A percentile compares a stretch with the other conserved stretches of the same genome.
Evolutionary conservation across 2,113 vertebrate species (phyloP).

Genomic region (Tachycineta bicolor): DNA sequence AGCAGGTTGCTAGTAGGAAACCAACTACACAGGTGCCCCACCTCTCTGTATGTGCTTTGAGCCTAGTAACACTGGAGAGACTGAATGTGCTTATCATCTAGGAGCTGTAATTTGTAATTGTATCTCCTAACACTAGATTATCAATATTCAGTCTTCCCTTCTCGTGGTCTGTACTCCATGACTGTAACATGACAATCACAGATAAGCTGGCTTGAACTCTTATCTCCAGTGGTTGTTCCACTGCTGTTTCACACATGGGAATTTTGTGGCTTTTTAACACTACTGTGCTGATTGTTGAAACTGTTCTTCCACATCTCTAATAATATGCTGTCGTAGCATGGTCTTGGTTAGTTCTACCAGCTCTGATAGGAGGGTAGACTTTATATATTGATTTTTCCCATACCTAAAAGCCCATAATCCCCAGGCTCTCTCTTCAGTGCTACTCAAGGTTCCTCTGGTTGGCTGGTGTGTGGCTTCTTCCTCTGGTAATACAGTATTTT

Average conservation of each 20-base stretch:
- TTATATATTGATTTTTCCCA: accelerated
- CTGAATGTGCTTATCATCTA: not conserved
- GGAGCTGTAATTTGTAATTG: not conserved
- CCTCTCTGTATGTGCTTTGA: not conserved
- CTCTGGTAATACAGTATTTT: not conserved
- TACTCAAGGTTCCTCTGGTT: not conserved
- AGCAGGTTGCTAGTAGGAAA: not conserved
- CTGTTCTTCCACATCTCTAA: not conserved
- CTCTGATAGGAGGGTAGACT: not conserved
- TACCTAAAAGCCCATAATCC: accelerated
- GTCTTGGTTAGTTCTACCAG: not conserved
- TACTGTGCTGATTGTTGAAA: not conserved
- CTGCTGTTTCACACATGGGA: not conserved
- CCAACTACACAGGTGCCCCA: accelerated
- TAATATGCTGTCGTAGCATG: not conserved
- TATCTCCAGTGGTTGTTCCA: not conserved
- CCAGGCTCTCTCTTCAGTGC: not conserved
- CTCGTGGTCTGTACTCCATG: not conserved
- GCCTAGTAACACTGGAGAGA: not conserved
- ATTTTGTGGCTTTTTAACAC: not conserved
- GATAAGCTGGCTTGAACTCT: not conserved
- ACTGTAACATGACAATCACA: not conserved
- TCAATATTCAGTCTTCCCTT: not conserved
- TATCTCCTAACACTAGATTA: not conserved
- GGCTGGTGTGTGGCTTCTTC: not conserved